Evolutionary conservation across 2,888 invertebrate genomes (phyloP).

Genomic region (Apamea epomidion): DNA sequence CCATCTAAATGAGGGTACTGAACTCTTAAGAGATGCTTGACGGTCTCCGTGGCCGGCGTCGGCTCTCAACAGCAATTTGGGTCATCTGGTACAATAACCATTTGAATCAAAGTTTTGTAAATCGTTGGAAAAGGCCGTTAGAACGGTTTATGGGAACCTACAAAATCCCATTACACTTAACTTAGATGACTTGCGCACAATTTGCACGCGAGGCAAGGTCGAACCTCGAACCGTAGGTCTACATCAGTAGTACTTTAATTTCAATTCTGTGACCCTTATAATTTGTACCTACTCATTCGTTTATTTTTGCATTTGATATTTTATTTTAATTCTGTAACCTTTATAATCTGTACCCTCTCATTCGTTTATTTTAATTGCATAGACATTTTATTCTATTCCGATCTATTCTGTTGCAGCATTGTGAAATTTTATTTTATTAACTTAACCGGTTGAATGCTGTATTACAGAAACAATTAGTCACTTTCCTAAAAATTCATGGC

Average conservation of each 20-base stretch:
- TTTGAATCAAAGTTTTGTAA: slow-evolving; percentile 43
- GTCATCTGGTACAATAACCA: slow-evolving; percentile 42
- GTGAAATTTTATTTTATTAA: neutral
- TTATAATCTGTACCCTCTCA: neutral
- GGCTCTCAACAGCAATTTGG: slow-evolving; percentile 25
- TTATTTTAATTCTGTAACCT: neutral
- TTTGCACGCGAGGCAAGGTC: slow-evolving; percentile 27
- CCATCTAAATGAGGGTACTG: slow-evolving; percentile 9
- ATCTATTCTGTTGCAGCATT: neutral
- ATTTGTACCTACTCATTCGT: neutral
- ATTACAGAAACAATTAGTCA: neutral
- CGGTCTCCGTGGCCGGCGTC: neutral
- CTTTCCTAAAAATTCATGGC: neutral
- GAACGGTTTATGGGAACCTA: slow-evolving; percentile 47
- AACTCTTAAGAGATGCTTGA: slow-evolving; percentile 26
- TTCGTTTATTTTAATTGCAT: neutral
- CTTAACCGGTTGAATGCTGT: too few relatives aligned
- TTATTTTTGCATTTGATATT: neutral
- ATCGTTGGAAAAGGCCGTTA: slow-evolving; percentile 40
- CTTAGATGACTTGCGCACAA: slow-evolving; percentile 49
- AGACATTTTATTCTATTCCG: neutral
- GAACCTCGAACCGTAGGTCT: neutral
- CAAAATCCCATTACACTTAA: slow-evolving; percentile 47
- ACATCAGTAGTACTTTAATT: slow-evolving; percentile 1
- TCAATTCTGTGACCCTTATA: neutral